Base-by-base conservation (phyloP, 2,888 invertebrate genomes). In the Zhuqinia jingwanae region DNA sequence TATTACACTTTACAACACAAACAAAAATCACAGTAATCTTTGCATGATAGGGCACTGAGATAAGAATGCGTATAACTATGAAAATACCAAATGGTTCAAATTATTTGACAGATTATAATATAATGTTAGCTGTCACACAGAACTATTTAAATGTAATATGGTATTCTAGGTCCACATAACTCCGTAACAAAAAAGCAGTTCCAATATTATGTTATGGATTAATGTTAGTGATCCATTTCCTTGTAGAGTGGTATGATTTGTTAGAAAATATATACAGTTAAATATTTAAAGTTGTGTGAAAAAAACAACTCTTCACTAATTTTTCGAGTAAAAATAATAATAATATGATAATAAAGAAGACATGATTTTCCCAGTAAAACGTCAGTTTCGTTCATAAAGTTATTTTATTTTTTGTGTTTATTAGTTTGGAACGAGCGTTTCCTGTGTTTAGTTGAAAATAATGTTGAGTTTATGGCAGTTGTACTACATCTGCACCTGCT, bases 311-410 rank as follows among this genome's bases (percentile, higher is more conserved):
- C 53, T 25, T 75, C 75, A 53, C n/a, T 75, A 75, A 75, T 70
- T 76, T 82, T 82, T 83, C 63, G 65, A 53, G 50, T 77, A 65
- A 53, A 76, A 68, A n/a, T n/a, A n/a, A 50, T 50, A n/a, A 22
- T 25, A 15, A 50, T n/a, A 58, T 25, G 25, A 53, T 53, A 75
- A 83, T 50, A 75, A 82, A 75, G 60, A 83, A 65, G 75, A 83
- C 83, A 83, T 8, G 36, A 36, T 56, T 83, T 82, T 83, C 83
- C 83, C 77, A 83, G 76, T 76, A 83, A 65, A 8, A 25, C 1
- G 11, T 3, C 15, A 65, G 20, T 27, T 53, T 75, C 8, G 15
- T 30, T 27, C 2, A 30, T 53, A 13, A 15, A 70, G 8, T n/a
- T 6, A 3, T 36, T 36, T 36, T 36, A 36, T 36, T 36, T 3